Percentiles rank a stretch among this genome's conserved stretches.
These are phyloP conservation scores for Craseonycteris thonglongyai DNA, from an alignment of 2,113 vertebrate genomes.

Conservation along the genomic window DNA sequence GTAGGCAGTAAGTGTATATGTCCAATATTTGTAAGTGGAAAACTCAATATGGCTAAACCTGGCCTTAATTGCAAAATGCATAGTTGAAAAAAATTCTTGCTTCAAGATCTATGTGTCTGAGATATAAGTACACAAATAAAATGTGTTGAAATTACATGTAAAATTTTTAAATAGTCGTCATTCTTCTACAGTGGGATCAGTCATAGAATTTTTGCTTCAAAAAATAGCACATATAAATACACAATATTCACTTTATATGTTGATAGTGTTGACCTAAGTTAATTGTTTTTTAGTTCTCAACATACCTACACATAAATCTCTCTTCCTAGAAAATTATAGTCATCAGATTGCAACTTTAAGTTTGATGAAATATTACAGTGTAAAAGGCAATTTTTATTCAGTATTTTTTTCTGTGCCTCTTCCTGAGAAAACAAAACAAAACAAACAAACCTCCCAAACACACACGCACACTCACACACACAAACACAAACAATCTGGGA, in stretches of 20 bases:
- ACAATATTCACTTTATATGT: background rate
- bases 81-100: background rate
- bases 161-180: background rate
- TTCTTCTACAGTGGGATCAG: background rate
- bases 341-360: background rate
- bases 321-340: background rate
- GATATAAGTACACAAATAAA: background rate
- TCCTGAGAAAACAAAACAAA: background rate
- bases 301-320: background rate
- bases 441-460: no score
- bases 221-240: background rate
- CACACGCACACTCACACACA: accelerated
- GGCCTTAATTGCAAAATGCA: accelerated
- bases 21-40: background rate
- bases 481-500: background rate
- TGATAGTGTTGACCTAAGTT: background rate
- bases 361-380: background rate
- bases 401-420: background rate
- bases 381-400: slow-evolving; percentile 41
- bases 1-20: background rate
- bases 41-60: background rate
- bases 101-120: slow-evolving; percentile 22
- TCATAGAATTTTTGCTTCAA: background rate
- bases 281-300: background rate
- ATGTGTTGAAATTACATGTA: background rate